These are phyloP conservation scores for Gorsachius magnificus DNA, from an alignment of 2,797 vertebrate genomes.

Conservation along the genomic window DNA sequence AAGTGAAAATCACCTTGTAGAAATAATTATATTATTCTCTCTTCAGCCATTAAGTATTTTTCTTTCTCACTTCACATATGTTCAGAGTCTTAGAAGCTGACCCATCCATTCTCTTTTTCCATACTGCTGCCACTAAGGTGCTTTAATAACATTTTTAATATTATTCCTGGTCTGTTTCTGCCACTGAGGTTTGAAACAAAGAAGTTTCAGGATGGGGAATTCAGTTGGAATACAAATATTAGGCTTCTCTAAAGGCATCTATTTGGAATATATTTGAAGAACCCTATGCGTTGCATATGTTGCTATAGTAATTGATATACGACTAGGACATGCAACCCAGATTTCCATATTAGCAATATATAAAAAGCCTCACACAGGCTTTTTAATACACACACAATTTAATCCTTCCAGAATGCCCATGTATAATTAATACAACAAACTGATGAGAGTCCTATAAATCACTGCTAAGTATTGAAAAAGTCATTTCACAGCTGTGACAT, in stretches of 20 bases:
- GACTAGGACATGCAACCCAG: not conserved
- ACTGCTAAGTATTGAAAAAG: constrained; percentile 22
- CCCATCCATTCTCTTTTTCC: constrained; percentile 30
- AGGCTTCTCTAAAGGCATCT: constrained; percentile 24
- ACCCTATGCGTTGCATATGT: not conserved
- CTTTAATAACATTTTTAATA: constrained; percentile 24
- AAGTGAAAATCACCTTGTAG: constrained; percentile 65
- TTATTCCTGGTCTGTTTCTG: constrained; percentile 49
- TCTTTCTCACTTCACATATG: constrained; percentile 56
- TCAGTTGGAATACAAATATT: constrained; percentile 27
- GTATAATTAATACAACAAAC: constrained; percentile 36
- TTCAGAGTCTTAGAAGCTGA: constrained; percentile 44
- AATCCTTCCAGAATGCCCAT: not conserved
- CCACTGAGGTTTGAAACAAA: constrained; percentile 39
- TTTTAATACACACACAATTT: not conserved
- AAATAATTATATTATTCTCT: constrained; percentile 69
- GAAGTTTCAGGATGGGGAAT: constrained; percentile 33
- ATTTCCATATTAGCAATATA: not conserved
- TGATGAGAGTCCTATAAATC: constrained; percentile 27
- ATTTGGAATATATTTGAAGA: constrained; percentile 13
- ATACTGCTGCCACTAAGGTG: constrained; percentile 24
- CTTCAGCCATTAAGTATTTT: constrained; percentile 53
- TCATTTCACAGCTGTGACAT: constrained; percentile 42
- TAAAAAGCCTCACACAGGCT: not conserved
- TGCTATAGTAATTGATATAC: not conserved